phyloP scores from a whole-genome alignment of 2,888 invertebrate species.

The Danaus chrysippus region DNA sequence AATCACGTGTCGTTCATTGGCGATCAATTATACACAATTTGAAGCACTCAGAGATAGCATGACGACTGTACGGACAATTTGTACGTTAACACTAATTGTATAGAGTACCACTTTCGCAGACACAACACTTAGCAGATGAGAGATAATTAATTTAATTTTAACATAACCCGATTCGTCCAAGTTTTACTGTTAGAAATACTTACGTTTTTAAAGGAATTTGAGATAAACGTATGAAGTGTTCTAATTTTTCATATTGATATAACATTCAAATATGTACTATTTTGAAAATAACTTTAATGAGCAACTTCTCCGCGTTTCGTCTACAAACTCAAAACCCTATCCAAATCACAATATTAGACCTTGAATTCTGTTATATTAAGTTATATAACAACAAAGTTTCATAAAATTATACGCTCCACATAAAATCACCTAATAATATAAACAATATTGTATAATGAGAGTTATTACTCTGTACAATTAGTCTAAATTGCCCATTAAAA shows the following conservation, averaged over 20 bases:
- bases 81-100: slow-evolving; percentile 62
- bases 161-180: slow-evolving; percentile 32
- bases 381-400: too few species aligned
- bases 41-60: slow-evolving; percentile 61
- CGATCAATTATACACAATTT: slow-evolving; percentile 72
- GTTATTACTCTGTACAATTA: slow-evolving; percentile 61
- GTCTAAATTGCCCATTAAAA: slow-evolving; percentile 64
- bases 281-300: background rate
- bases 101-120: slow-evolving; percentile 59
- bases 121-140: slow-evolving; percentile 42
- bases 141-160: slow-evolving; percentile 51
- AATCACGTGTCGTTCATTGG: slow-evolving; percentile 56
- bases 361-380: too few species aligned
- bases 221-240: slow-evolving; percentile 5
- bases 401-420: too few species aligned
- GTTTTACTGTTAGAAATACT: slow-evolving; percentile 2
- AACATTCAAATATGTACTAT: background rate
- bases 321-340: too few species aligned
- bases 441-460: background rate
- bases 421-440: too few species aligned
- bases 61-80: slow-evolving; percentile 54
- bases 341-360: too few species aligned
- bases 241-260: slow-evolving; percentile 5
- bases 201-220: background rate
- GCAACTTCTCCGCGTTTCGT: background rate